Percentiles rank a stretch among this genome's conserved stretches.
Evolutionary conservation across 37 sponge, comb jelly and placozoan genomes (phyloP).

Genomic region (Spongilla lacustris): DNA sequence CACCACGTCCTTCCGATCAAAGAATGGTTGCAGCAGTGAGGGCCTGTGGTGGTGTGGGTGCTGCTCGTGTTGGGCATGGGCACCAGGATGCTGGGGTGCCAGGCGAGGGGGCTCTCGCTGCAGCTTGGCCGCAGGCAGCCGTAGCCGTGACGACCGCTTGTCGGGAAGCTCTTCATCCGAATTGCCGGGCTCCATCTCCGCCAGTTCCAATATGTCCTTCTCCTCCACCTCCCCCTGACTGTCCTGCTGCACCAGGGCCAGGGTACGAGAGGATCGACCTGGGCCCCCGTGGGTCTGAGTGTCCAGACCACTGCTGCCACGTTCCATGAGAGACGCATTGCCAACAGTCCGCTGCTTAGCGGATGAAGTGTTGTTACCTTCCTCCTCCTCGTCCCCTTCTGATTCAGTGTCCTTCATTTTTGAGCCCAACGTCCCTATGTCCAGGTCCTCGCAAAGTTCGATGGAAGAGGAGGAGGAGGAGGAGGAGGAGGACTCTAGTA

Average conservation of each 20-base stretch:
- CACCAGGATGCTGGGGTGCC: too few species aligned
- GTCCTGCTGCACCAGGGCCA: not conserved
- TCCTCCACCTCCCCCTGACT: not conserved
- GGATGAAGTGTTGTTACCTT: not conserved
- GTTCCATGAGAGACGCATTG: too few species aligned
- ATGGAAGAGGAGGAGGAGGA: not conserved
- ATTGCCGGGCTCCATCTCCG: not conserved
- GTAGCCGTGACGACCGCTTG: not conserved
- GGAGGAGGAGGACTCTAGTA: not conserved
- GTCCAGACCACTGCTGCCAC: too few species aligned
- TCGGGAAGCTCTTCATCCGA: not conserved
- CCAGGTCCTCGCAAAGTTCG: not conserved
- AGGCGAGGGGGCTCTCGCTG: not conserved
- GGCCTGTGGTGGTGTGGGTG: not conserved
- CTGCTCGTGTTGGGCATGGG: not conserved
- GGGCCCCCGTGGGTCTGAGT: not conserved
- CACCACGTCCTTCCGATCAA: not conserved
- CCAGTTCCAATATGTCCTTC: not conserved
- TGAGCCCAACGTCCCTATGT: not conserved
- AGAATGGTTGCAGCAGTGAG: slow-evolving; percentile 6
- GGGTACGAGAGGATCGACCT: not conserved
- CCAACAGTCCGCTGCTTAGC: not conserved
- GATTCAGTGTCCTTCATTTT: not conserved
- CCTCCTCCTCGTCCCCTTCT: not conserved
- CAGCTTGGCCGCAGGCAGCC: not conserved